phyloP scores from a whole-genome alignment of 2,113 vertebrate species.

The Myrmecobius fasciatus region DNA sequence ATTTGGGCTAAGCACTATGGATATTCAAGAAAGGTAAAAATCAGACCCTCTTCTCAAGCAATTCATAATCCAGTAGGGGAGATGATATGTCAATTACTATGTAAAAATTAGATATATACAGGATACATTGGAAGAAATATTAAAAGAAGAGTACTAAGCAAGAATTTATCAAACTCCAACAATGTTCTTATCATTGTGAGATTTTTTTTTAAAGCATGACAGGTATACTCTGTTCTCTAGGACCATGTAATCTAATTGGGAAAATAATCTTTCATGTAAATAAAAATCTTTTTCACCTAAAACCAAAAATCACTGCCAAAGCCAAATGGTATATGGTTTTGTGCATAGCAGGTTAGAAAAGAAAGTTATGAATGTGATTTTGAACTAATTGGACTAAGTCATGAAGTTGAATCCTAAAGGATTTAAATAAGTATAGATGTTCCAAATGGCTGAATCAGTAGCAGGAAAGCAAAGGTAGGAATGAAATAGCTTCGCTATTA shows the following conservation, averaged over 20 bases:
- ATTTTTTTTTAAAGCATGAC: neutral
- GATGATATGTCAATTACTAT: neutral
- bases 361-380: too few species aligned
- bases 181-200: neutral
- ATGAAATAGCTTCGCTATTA: neutral
- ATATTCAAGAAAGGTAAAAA: neutral
- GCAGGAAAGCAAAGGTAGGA: neutral
- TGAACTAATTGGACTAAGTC: too few species aligned
- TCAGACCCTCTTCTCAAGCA: neutral
- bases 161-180: neutral
- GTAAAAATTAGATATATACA: neutral
- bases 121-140: neutral
- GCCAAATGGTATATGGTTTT: neutral
- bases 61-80: neutral
- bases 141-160: neutral
- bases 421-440: too few species aligned
- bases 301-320: neutral
- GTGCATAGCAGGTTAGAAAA: too few species aligned
- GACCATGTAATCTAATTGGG: neutral
- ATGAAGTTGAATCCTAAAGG: too few species aligned
- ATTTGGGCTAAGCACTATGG: neutral
- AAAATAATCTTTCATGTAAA: neutral
- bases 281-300: neutral
- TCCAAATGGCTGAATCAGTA: too few species aligned
- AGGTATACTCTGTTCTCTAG: neutral